A percentile compares a stretch with the other conserved stretches of the same genome.
Conservation (phyloP, 2,113 vertebrate genomes). For the Manacus vitellinus region DNA sequence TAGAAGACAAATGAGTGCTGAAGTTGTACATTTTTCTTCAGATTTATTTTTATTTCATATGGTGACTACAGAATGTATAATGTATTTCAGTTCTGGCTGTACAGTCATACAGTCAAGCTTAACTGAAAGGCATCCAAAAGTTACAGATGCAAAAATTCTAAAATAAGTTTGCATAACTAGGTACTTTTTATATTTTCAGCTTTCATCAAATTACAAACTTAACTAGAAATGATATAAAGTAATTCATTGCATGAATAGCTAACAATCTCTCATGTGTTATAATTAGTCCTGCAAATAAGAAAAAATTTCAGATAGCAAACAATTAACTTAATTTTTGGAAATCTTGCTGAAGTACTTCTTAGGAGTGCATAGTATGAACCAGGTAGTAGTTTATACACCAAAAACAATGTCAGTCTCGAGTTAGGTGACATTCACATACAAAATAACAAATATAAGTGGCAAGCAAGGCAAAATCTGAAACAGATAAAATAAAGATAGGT, state of each 20-base stretch:
- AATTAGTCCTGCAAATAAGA: not conserved
- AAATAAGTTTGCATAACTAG: not conserved
- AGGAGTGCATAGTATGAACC: not conserved
- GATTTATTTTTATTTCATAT: not conserved
- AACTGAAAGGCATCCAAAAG: not conserved
- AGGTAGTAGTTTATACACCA: not conserved
- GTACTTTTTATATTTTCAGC: not conserved
- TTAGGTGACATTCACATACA: not conserved
- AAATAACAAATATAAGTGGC: not conserved
- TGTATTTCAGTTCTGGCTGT: not conserved
- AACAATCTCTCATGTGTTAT: not conserved
- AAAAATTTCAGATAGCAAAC: not conserved
- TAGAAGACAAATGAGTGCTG: not conserved
- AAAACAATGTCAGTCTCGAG: not conserved
- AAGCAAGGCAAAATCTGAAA: not conserved
- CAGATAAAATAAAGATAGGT: not conserved
- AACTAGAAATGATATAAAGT: not conserved
- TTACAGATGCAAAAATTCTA: not conserved
- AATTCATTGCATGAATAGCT: not conserved
- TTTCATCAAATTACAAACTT: not conserved
- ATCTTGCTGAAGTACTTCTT: not conserved
- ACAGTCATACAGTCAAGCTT: not conserved
- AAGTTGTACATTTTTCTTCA: not conserved
- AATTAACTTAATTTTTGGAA: not conserved
- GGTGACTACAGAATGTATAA: not conserved